phyloP scores from a whole-genome alignment of 1,140 invertebrate genomes.

The Colletes latitarsis region DNA sequence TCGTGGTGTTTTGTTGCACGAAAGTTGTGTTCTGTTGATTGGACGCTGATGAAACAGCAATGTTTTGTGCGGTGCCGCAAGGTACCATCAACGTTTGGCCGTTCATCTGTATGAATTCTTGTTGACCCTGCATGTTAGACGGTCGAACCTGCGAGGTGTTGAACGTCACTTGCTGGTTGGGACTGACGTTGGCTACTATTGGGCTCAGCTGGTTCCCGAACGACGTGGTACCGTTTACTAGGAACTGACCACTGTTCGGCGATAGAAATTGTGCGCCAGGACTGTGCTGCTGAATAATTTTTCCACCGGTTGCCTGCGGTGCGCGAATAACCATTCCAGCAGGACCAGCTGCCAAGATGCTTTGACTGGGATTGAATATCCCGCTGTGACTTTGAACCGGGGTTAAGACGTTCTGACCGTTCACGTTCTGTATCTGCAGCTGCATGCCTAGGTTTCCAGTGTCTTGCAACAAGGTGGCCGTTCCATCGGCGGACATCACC shows the following conservation, averaged over 20 bases:
- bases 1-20: slow-evolving; percentile 87
- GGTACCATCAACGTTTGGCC: slow-evolving; percentile 90
- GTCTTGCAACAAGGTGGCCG: slow-evolving; percentile 85
- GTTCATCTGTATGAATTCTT: slow-evolving; percentile 87
- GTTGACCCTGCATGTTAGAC: slow-evolving; percentile 81
- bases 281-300: slow-evolving; percentile 87
- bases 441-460: slow-evolving; percentile 87
- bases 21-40: slow-evolving; percentile 88
- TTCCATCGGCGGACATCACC: slow-evolving; percentile 88
- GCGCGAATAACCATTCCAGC: slow-evolving; percentile 90
- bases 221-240: slow-evolving; percentile 86
- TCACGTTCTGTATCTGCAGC: slow-evolving; percentile 90
- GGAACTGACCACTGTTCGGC: slow-evolving; percentile 86
- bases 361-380: slow-evolving; percentile 83
- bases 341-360: slow-evolving; percentile 86
- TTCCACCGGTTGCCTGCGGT: slow-evolving; percentile 86
- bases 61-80: slow-evolving; percentile 85
- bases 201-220: slow-evolving; percentile 90
- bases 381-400: slow-evolving; percentile 85
- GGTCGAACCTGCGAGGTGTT: slow-evolving; percentile 83
- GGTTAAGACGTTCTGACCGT: slow-evolving; percentile 88
- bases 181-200: slow-evolving; percentile 87
- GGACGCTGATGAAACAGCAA: slow-evolving; percentile 82
- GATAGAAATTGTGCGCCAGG: slow-evolving; percentile 87
- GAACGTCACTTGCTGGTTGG: slow-evolving; percentile 86